Base-by-base conservation (phyloP, 92 coral and sea anemone species). In the Actinernus sp. region DNA sequence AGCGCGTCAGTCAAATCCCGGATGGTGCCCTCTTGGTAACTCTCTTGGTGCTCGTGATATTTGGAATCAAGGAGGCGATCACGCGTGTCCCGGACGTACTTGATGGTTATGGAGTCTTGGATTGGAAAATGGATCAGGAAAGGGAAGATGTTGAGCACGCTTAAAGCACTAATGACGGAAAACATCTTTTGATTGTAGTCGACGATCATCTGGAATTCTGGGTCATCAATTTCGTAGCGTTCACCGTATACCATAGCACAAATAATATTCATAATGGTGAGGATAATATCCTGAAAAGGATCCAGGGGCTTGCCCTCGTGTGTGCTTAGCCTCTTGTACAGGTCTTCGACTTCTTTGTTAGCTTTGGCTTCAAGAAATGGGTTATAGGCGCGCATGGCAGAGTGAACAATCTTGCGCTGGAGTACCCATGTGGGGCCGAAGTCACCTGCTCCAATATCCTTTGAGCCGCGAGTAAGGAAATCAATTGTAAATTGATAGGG, bases 1-100 rank as follows among this genome's bases (percentile, higher is more conserved):
- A 84, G 56, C 28, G 91, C 91, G 39, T 84, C 91, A 6, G 85
- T 84, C 59, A 84, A 39, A 61, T 77, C 91, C 2, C 91, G 85
- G 12, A 84, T 58, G 50, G 30, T 58, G 14, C 76, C 83, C 46
- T 82, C 88, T 39, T 82, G 74, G 39, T 74, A 82, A 19, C 71
- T 55, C 41, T 65, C 31, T 29, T 74, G 60, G 76, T 82, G 88
- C 18, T 73, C 88, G 12, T 38, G 76, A 52, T 33, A 87, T 66
- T 73, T 81, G 1, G 68, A 31, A 31, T 71, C 66, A 3, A 87
- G 52, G 10, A 87, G 48, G n/a, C 57, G 63, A 63, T 87, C 93
- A 50, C 88, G 61, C 12, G 64, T 71, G 22, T 65, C 67, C n/a
- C 65, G 32, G 10, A 76, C 49, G 37, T 79, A 67, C 32, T 71